A percentile compares a stretch with the other conserved stretches of the same genome.
Conservation (phyloP, 2,797 vertebrate species). For the Protosalanx chinensis region DNA sequence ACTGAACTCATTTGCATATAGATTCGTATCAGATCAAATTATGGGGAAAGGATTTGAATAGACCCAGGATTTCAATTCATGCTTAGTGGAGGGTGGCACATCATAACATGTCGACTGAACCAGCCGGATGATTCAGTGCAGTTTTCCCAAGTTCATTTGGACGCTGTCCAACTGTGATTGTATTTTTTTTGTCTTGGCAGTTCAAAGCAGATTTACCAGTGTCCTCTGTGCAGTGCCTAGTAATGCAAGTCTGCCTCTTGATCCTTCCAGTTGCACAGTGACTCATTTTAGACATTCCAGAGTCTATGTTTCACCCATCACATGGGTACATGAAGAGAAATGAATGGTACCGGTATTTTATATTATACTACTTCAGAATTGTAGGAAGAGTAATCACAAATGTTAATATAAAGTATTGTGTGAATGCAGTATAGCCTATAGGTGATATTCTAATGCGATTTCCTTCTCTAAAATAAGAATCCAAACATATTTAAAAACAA, state of each 20-base stretch:
- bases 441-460: background rate
- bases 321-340: background rate
- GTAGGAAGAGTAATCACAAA: too few relatives aligned
- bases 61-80: background rate
- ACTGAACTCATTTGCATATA: background rate
- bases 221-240: constrained; percentile 15
- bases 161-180: constrained; percentile 3
- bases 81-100: background rate
- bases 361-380: too few relatives aligned
- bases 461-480: background rate
- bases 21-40: background rate
- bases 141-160: constrained; percentile 13
- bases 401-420: too few relatives aligned
- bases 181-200: constrained; percentile 14
- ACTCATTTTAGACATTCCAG: background rate
- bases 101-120: background rate
- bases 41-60: background rate
- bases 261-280: background rate
- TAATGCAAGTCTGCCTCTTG: constrained; percentile 12
- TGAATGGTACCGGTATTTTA: background rate
- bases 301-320: background rate
- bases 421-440: background rate
- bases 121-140: constrained; percentile 7
- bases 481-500: background rate
- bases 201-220: constrained; percentile 19